Percentiles rank a stretch among this genome's conserved stretches.
Evolutionary conservation across 2,797 vertebrate species (phyloP).

Genomic region (Triplophysa yarkandensis): DNA sequence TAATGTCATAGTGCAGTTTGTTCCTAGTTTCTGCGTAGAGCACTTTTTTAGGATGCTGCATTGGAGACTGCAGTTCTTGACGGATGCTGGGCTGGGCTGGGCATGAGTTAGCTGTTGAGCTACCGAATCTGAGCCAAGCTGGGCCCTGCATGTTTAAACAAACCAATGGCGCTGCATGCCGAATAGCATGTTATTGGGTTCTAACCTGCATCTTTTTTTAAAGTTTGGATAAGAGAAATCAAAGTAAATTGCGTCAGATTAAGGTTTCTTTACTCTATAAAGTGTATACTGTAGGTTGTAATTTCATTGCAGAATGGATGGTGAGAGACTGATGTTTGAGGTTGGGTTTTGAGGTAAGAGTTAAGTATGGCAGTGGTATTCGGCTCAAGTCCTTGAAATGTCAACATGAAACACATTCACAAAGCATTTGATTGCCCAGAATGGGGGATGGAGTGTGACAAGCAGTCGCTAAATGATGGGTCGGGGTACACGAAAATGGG

Average conservation of each 20-base stretch:
- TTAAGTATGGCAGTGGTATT: conserved; percentile 1
- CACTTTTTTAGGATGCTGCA: conserved; percentile 32
- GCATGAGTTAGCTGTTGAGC: conserved; percentile 45
- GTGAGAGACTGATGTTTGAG: not conserved
- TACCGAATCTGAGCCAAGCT: conserved; percentile 58
- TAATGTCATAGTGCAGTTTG: conserved; percentile 39
- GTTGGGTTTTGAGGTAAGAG: not conserved
- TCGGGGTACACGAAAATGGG: not conserved
- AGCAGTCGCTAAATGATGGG: not conserved
- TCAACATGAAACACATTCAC: not conserved
- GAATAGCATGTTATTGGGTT: conserved; percentile 70
- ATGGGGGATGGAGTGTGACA: not conserved
- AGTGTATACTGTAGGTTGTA: not conserved
- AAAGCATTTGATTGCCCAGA: not conserved
- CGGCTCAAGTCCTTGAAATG: not conserved
- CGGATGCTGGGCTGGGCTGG: conserved; percentile 49
- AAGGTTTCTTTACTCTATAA: conserved; percentile 5
- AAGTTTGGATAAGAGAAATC: conserved; percentile 26
- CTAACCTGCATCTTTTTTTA: conserved; percentile 63
- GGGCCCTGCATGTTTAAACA: conserved; percentile 73
- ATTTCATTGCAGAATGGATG: not conserved
- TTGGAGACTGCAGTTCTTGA: conserved; percentile 33
- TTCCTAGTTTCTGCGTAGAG: conserved; percentile 33
- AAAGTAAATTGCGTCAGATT: not conserved
- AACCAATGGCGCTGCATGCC: conserved; percentile 71